phyloP scores from a whole-genome alignment of 2,797 vertebrate genomes.

The Chrosomus eos region DNA sequence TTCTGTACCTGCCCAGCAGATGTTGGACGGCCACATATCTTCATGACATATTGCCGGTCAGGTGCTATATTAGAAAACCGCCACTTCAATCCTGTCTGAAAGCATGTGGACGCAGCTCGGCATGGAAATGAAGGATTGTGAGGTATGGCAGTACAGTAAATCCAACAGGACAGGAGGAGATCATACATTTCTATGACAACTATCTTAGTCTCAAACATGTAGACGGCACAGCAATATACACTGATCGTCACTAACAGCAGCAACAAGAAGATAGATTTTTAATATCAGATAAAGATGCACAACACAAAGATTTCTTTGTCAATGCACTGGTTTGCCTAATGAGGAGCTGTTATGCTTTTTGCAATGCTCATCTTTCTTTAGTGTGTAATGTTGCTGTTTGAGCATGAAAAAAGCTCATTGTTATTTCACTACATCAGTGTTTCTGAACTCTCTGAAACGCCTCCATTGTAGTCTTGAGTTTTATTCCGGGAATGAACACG shows the following conservation, averaged over 20 bases:
- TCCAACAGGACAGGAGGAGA: conserved; percentile 61
- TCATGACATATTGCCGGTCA: conserved; percentile 38
- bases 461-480: neutral
- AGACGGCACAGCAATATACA: neutral
- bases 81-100: conserved; percentile 19
- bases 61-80: conserved; percentile 29
- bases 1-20: conserved; percentile 71
- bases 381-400: neutral
- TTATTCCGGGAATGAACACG: neutral
- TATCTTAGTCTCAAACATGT: neutral
- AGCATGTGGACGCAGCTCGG: neutral
- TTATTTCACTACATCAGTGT: neutral
- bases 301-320: neutral
- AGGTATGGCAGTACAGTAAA: conserved; percentile 39
- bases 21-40: conserved; percentile 61
- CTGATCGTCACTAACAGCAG: neutral
- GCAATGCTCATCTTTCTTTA: neutral
- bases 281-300: neutral
- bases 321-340: neutral
- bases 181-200: conserved; percentile 51
- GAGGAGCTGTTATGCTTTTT: too few relatives aligned
- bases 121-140: neutral
- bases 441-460: neutral
- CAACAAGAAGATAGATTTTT: neutral
- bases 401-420: too few relatives aligned